Base-by-base conservation (phyloP, 1,140 invertebrate species). In the Idris sp. region DNA sequence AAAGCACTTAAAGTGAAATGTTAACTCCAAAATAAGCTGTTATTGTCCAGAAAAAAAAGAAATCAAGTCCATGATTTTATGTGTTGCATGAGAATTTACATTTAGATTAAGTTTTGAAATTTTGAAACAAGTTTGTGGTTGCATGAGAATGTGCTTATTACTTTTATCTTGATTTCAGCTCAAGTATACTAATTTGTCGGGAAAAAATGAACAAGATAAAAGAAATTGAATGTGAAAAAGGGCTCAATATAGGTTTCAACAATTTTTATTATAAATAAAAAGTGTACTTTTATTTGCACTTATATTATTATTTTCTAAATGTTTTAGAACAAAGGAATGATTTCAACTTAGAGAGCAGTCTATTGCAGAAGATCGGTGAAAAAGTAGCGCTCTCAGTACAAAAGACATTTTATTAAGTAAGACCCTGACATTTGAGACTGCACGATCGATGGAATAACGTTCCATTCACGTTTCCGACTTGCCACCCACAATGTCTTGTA, bases 391-490 rank as follows among this genome's bases (percentile, higher is more conserved):
- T 62, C 58, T 53, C 19, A 44, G 19, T 28, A 35, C 14, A 40
- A 53, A 53, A 64, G 59, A 53, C 31, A 44, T 53, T 53, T 64
- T 44, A 40, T 53, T 19, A 36, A 51, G 28, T 31, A 18, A 53
- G 59, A 53, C 59, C 59, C 59, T 64, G 59, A 64, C 59, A 64
- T 64, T 64, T 64, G 59, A 43, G 44, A 14, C 22, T 11, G 48
- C 19, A 28, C 59, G 48, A 64, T 64, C 59, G 48, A 64, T 64
- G 59, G 18, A 44, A 19, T 62, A 62, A 41, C 36, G 44, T 26
- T 62, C 14, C n/a, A 51, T 41, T 36, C 36, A 31, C 18, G 11
- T 62, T 62, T 62, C 44, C 36, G 35, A 41, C 36, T 36, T 26
- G 44, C n/a, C 35, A 43, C 44, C 44, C 36, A 51, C 26, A 59